These are phyloP conservation scores for Ceraclea dissimilis DNA, from an alignment of 2,888 invertebrate genomes.

Conservation along the genomic window DNA sequence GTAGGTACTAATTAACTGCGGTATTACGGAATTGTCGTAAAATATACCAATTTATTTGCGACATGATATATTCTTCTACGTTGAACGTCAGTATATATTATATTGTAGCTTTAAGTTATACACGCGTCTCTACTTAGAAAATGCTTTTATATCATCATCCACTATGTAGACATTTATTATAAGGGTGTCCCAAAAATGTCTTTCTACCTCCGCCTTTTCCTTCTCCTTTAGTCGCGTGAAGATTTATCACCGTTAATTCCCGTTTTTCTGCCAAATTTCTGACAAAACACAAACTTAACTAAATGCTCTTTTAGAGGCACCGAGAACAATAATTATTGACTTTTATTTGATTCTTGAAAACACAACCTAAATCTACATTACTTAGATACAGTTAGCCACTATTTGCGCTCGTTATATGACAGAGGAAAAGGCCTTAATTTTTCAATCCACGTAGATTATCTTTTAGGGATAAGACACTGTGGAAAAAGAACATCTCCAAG, in stretches of 20 bases:
- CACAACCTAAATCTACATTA: no score
- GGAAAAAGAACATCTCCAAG: no score
- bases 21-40: no score
- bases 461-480: no score
- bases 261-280: conserved; percentile 1
- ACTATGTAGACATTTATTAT: not conserved
- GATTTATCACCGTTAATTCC: not conserved
- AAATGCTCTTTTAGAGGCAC: not conserved
- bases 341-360: no score
- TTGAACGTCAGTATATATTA: not conserved
- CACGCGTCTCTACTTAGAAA: not conserved
- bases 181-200: not conserved
- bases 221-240: not conserved
- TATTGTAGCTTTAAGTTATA: not conserved
- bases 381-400: no score
- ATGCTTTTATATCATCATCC: not conserved
- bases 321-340: no score
- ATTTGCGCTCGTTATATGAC: no score
- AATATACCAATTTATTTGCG: not conserved
- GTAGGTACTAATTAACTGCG: no score
- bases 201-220: not conserved
- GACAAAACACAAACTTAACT: not conserved
- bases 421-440: no score
- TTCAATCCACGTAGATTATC: no score
- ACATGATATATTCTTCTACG: not conserved